Evolutionary conservation across 2,888 invertebrate species (phyloP).

Genomic region (Ariolimax columbianus): DNA sequence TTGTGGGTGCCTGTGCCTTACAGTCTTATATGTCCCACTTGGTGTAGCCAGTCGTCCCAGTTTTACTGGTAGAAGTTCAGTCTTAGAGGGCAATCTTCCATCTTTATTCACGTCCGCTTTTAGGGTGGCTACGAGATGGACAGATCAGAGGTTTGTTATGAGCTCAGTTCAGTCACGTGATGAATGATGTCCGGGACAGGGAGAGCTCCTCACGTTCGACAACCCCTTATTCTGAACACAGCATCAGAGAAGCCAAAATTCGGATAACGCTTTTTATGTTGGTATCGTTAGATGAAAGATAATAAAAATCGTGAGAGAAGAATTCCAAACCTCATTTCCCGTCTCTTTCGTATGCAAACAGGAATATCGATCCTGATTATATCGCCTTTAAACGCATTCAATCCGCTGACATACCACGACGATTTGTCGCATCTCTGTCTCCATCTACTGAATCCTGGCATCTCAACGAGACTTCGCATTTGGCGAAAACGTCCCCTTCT

Average conservation of each 20-base stretch:
- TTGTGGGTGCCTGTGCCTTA: no score
- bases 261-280: not conserved
- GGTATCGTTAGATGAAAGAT: not conserved
- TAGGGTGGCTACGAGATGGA: not conserved
- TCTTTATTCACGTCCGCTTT: not conserved
- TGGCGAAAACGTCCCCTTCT: not conserved
- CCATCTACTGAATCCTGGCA: not conserved
- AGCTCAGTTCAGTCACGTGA: not conserved
- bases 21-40: no score
- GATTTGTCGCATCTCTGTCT: slow-evolving; percentile 11
- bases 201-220: not conserved
- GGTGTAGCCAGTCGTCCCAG: not conserved
- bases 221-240: not conserved
- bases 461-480: not conserved
- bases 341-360: slow-evolving; percentile 42
- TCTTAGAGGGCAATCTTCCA: not conserved
- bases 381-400: slow-evolving; percentile 35
- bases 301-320: slow-evolving; percentile 1
- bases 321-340: slow-evolving; percentile 28
- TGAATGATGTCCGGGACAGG: not conserved
- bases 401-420: slow-evolving; percentile 34
- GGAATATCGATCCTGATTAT: slow-evolving; percentile 39
- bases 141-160: not conserved
- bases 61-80: not conserved
- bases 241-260: not conserved